A percentile compares a stretch with the other conserved stretches of the same genome.
These are phyloP conservation scores for Spea bombifrons DNA, from an alignment of 2,113 vertebrate species.

Conservation along the genomic window DNA sequence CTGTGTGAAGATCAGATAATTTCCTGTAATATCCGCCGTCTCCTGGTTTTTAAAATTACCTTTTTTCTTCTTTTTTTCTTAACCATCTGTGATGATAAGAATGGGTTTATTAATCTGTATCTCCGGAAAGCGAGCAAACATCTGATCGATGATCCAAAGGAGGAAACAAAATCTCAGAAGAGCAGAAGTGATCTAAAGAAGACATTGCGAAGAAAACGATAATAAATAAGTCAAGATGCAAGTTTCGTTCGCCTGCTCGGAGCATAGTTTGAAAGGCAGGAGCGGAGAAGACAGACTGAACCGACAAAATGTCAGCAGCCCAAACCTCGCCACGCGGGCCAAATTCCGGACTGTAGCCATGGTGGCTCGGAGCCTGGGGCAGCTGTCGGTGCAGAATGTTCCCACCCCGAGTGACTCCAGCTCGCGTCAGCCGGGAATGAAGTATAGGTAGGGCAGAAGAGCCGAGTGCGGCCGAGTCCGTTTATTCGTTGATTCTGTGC, in stretches of 20 bases:
- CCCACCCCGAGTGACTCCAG: constrained; percentile 73
- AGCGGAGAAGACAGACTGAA: constrained; percentile 83
- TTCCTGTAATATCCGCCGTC: constrained; percentile 27
- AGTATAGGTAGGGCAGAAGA: constrained; percentile 79
- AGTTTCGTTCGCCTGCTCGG: constrained; percentile 92
- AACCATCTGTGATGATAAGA: neutral
- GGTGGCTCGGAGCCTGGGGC: constrained; percentile 91
- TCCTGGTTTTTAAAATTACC: neutral
- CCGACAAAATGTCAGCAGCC: constrained; percentile 84
- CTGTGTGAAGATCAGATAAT: constrained; percentile 26
- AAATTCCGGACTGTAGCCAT: constrained; percentile 90
- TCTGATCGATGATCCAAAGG: neutral
- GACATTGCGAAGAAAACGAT: neutral
- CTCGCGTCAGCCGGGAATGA: constrained; percentile 84
- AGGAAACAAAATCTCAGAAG: neutral
- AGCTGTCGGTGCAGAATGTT: constrained; percentile 82
- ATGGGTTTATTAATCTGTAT: neutral
- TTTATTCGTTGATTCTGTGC: neutral
- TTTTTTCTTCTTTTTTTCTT: neutral
- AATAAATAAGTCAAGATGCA: constrained; percentile 71
- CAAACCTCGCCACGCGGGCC: constrained; percentile 78
- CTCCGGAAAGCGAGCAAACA: neutral
- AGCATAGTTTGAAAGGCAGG: constrained; percentile 85
- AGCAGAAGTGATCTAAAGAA: neutral
- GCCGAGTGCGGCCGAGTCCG: neutral